These are phyloP conservation scores for Oncorhynchus mykiss DNA, from an alignment of 2,113 vertebrate species.

Conservation along the genomic window DNA sequence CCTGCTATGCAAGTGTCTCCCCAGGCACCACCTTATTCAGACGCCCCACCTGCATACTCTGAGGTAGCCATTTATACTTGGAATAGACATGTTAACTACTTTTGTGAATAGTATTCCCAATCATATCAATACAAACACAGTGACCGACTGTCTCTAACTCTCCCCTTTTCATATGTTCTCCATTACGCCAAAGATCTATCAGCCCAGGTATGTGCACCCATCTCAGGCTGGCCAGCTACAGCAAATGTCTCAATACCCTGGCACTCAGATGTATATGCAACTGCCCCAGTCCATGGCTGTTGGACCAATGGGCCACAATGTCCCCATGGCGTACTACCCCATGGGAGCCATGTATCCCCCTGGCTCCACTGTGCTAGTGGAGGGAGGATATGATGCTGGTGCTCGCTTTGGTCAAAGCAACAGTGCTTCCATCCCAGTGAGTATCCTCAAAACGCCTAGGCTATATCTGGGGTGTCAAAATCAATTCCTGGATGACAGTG, in stretches of 20 bases:
- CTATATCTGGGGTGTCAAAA: background rate
- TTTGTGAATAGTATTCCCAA: background rate
- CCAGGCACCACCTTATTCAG: slow-evolving; percentile 89
- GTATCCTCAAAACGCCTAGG: slow-evolving; percentile 53
- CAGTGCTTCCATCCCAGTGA: slow-evolving; percentile 84
- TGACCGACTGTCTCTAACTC: background rate
- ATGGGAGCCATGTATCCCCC: slow-evolving; percentile 86
- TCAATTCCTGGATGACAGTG: too few relatives aligned
- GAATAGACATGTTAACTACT: background rate
- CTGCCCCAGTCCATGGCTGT: slow-evolving; percentile 83
- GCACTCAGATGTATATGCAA: slow-evolving; percentile 87
- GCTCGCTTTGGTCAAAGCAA: slow-evolving; percentile 85
- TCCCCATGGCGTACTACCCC: slow-evolving; percentile 92
- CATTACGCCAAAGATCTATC: slow-evolving; percentile 81
- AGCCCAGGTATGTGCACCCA: slow-evolving; percentile 90
- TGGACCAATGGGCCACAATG: slow-evolving; percentile 82
- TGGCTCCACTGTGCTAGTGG: slow-evolving; percentile 88
- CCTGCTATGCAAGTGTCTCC: slow-evolving; percentile 84
- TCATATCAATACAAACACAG: background rate
- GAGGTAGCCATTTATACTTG: slow-evolving; percentile 72
- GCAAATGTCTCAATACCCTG: slow-evolving; percentile 86
- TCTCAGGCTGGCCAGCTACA: slow-evolving; percentile 83
- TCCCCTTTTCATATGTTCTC: background rate
- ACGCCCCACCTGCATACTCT: slow-evolving; percentile 90
- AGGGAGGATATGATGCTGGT: slow-evolving; percentile 86